Evolutionary conservation across 2,797 vertebrate genomes (phyloP).

Genomic region (Microcaecilia unicolor): DNA sequence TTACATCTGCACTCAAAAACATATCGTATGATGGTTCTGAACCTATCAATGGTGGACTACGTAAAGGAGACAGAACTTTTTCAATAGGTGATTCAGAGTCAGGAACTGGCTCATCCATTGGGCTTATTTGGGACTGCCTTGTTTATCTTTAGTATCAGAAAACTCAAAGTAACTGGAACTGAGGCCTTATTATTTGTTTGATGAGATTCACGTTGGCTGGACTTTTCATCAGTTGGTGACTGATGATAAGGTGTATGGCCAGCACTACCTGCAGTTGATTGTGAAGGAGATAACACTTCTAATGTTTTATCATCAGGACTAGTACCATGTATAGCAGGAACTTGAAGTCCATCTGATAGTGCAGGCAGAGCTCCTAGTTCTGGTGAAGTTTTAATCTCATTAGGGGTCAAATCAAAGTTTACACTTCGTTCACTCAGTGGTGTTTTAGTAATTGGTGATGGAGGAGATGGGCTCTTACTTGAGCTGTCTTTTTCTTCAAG

Average conservation of each 20-base stretch:
- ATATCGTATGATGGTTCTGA: constrained; percentile 54
- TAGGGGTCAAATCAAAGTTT: constrained; percentile 66
- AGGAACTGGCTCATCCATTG: constrained; percentile 74
- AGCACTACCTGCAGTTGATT: constrained; percentile 75
- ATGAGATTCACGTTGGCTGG: constrained; percentile 53
- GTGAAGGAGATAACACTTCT: constrained; percentile 80
- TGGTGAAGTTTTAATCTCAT: constrained; percentile 63
- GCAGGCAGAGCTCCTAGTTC: constrained; percentile 59
- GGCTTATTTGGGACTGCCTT: constrained; percentile 63
- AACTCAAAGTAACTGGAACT: constrained; percentile 77
- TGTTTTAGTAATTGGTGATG: constrained; percentile 73
- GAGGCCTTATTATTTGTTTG: constrained; percentile 28
- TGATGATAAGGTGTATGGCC: constrained; percentile 96
- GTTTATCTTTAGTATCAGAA: constrained; percentile 74
- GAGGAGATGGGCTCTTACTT: constrained; percentile 44
- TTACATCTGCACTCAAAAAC: constrained; percentile 49
- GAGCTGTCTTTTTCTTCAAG: constrained; percentile 42
- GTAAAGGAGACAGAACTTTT: constrained; percentile 58
- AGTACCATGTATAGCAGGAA: constrained; percentile 44
- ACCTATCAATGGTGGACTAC: constrained; percentile 60
- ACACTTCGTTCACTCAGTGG: constrained; percentile 78
- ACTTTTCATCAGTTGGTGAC: constrained; percentile 87
- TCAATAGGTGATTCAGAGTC: constrained; percentile 64
- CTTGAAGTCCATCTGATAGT: constrained; percentile 38
- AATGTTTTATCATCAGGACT: constrained; percentile 87